phyloP scores from a whole-genome alignment of 2,888 invertebrate species.

The Netelia virgata region DNA sequence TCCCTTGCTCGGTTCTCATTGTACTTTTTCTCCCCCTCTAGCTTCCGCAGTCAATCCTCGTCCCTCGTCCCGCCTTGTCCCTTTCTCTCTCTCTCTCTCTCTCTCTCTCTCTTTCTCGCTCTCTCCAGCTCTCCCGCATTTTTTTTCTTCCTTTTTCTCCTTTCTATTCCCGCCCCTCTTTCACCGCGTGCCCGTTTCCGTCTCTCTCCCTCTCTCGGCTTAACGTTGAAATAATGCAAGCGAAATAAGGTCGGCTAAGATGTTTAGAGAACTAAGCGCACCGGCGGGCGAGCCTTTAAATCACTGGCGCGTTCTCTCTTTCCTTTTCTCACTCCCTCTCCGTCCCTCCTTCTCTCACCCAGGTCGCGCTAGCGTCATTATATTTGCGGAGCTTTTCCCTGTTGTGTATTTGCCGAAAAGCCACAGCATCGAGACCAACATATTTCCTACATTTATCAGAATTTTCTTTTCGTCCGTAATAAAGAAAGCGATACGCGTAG shows the following conservation, averaged over 20 bases:
- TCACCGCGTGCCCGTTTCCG: slow-evolving; percentile 65
- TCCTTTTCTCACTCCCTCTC: slow-evolving; percentile 67
- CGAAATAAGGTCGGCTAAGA: slow-evolving; percentile 82
- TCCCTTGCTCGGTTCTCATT: slow-evolving; percentile 60
- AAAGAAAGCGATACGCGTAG: neutral
- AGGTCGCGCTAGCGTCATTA: slow-evolving; percentile 28
- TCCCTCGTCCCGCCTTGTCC: slow-evolving; percentile 51
- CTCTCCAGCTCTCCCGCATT: slow-evolving; percentile 50
- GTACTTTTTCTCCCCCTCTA: slow-evolving; percentile 66
- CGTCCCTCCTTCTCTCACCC: slow-evolving; percentile 18
- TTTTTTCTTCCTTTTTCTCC: slow-evolving; percentile 46
- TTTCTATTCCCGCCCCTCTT: slow-evolving; percentile 53
- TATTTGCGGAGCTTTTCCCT: slow-evolving; percentile 41
- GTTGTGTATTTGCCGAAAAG: slow-evolving; percentile 46
- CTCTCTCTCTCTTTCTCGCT: slow-evolving; percentile 38
- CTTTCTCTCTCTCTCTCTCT: slow-evolving; percentile 42
- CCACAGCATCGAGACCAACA: slow-evolving; percentile 48
- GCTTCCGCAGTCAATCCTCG: slow-evolving; percentile 65
- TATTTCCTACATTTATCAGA: slow-evolving; percentile 56
- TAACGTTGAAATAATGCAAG: slow-evolving; percentile 82
- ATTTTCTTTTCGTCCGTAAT: slow-evolving; percentile 35
- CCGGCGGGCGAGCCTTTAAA: slow-evolving; percentile 76
- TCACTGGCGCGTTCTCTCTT: slow-evolving; percentile 74
- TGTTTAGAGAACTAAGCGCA: slow-evolving; percentile 81
- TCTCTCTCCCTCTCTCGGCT: slow-evolving; percentile 72